Base-by-base conservation (phyloP, 2,113 vertebrate genomes). In the Platycercus adscitus region DNA sequence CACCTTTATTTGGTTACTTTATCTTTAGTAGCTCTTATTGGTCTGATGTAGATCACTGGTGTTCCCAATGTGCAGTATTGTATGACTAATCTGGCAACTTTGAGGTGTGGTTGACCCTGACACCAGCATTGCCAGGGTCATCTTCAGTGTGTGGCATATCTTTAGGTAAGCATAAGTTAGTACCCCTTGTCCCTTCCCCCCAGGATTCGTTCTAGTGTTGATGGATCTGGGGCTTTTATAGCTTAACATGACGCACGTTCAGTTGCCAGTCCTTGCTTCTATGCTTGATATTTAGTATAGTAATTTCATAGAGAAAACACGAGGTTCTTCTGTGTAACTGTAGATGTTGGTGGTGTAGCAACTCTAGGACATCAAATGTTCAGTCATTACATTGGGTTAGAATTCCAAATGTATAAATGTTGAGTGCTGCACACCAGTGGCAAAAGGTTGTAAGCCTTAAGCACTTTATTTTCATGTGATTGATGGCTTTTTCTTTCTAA, bases 401-500 rank as follows among this genome's bases (percentile, higher is more conserved):
- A 88, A 89, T 95, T 93, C 72, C 94, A 73, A 89, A 86, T 17
- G 68, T 79, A 56, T 83, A 50, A 81, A 63, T 60, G 53, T 8
- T 83, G 86, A 77, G 41, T 43, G 4, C 44, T 70, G 31, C 71
- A 50, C 64, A 35, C 64, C 72, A 63, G 72, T 84, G 73, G 37
- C 71, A 61, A 80, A 89, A 89, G 65, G 44, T 81, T 91, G 47
- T 82, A 80, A 94, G 93, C 72, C 71, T 61, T 58, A 41, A 91
- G 86, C 44, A 39, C 76, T 95, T 91, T 60, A 65, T 91, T 95
- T 76, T 76, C n/a, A 2, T 55, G 61, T 79, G 82, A 91, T 91
- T 91, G 89, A 96, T 93, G 86, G 41, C 11, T 91, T 81, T 89
- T 85, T 35, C 52, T 88, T 91, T 84, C 79, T 89, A 93, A 96